Conservation (phyloP, 2,888 invertebrate genomes). For the Mimachlamys varia region DNA sequence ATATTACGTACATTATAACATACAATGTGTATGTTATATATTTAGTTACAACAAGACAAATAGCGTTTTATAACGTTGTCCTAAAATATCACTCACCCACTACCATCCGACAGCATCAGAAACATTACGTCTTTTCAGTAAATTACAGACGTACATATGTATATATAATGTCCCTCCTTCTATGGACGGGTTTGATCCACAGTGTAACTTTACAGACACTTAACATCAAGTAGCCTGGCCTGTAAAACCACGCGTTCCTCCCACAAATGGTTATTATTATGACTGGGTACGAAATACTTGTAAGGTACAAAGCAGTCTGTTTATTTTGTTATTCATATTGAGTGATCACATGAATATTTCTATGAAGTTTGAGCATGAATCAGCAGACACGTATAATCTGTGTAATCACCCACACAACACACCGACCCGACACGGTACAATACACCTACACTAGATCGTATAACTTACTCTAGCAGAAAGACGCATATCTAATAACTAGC, state of each 20-base stretch:
- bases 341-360: background rate
- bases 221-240: background rate
- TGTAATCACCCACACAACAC: background rate
- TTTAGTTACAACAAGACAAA: too few species aligned
- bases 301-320: background rate
- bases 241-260: background rate
- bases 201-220: background rate
- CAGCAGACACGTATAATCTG: background rate
- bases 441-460: too few species aligned
- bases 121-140: too few species aligned
- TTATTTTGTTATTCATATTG: background rate
- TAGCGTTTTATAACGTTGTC: too few species aligned
- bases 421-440: background rate
- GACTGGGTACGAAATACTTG: conserved; percentile 23
- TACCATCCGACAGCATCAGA: too few species aligned
- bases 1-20: too few species aligned
- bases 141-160: too few species aligned
- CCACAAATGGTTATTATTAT: background rate
- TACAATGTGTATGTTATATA: too few species aligned
- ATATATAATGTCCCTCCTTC: too few species aligned
- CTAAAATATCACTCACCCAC: too few species aligned
- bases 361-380: background rate
- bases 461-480: too few species aligned
- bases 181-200: background rate
- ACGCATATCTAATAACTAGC: too few species aligned